Evolutionary conservation across 2,113 vertebrate genomes (phyloP).

Genomic region (Carettochelys insculpta): DNA sequence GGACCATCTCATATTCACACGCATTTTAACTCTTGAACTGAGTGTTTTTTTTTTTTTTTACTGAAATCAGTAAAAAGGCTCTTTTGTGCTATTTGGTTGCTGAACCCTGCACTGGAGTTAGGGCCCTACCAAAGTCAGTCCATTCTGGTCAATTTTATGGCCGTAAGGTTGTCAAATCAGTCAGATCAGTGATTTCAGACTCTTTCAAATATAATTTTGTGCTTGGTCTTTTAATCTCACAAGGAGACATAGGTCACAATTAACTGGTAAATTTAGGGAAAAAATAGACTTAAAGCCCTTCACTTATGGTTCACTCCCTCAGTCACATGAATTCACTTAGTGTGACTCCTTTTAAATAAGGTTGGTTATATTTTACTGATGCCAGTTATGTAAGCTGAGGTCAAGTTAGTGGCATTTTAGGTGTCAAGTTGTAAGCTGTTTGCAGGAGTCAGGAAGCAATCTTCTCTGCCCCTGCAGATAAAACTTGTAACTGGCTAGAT

Average conservation of each 20-base stretch:
- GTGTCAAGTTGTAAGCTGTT: not conserved
- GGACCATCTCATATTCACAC: no score
- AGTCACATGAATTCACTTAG: not conserved
- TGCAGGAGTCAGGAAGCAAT: constrained; percentile 42
- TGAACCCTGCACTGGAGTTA: no score
- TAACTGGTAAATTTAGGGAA: not conserved
- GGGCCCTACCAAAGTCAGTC: no score
- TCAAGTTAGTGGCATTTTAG: not conserved
- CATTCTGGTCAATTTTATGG: no score
- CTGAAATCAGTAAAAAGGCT: no score
- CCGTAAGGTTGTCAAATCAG: no score
- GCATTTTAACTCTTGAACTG: no score
- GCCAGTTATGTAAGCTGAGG: not conserved
- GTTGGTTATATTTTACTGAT: not conserved
- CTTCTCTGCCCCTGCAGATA: not conserved
- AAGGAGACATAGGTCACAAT: not conserved
- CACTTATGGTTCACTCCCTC: not conserved
- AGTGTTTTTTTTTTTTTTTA: no score
- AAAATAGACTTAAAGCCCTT: not conserved
- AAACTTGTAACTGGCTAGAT: constrained; percentile 47
- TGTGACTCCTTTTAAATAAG: not conserved
- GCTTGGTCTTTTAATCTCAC: not conserved
- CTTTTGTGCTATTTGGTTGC: no score
- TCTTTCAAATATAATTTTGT: not conserved
- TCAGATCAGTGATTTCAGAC: no score